Conservation (phyloP, 2,797 vertebrate species). For the Poeciliopsis turneri region DNA sequence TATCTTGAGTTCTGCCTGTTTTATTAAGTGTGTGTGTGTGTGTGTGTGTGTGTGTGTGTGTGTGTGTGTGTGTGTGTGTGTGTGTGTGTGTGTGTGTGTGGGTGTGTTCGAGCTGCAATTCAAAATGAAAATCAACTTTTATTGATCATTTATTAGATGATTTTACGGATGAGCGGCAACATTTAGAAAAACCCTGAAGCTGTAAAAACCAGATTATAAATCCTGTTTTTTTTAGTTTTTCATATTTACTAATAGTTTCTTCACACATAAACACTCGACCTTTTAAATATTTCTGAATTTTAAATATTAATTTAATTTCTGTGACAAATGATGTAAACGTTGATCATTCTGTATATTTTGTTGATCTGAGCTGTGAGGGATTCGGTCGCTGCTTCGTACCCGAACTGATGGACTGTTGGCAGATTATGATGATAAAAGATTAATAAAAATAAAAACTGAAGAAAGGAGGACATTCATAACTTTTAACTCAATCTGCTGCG, state of each 20-base stretch:
- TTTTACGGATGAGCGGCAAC: not conserved
- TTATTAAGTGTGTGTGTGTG: not conserved
- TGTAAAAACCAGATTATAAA: too few species aligned
- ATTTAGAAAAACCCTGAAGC: not conserved
- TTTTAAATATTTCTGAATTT: not conserved
- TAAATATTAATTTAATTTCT: not conserved
- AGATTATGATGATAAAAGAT: not conserved
- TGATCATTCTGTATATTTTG: not conserved
- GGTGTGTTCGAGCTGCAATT: not conserved
- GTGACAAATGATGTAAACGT: not conserved
- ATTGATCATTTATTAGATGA: slow-evolving; percentile 12
- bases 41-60: not conserved
- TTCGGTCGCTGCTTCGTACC: not conserved
- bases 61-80: not conserved
- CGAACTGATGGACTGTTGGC: not conserved
- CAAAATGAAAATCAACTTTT: not conserved
- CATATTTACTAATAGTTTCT: not conserved
- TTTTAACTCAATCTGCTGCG: not conserved
- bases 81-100: not conserved
- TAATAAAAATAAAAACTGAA: not conserved
- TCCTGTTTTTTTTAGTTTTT: not conserved
- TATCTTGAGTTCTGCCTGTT: not conserved
- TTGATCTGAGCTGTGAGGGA: not conserved
- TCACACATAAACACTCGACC: not conserved
- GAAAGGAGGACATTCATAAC: not conserved